Evolutionary conservation across 2,797 vertebrate genomes (phyloP).

Genomic region (Chloroceryle inda): DNA sequence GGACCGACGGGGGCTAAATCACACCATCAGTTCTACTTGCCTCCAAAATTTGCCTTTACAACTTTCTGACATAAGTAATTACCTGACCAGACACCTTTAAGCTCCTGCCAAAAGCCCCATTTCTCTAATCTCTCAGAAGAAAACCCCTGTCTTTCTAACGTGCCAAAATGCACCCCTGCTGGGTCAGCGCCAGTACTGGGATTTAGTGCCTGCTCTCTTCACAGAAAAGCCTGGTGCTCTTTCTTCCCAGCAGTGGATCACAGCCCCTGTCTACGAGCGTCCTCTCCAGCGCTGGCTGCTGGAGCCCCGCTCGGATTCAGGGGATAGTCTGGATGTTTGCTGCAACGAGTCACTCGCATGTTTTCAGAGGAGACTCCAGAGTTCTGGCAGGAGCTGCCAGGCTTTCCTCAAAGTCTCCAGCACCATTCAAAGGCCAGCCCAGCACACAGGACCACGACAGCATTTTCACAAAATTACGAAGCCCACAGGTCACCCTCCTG

Average conservation of each 20-base stretch:
- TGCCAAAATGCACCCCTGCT: neutral
- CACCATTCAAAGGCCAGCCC: neutral
- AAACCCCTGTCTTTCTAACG: neutral
- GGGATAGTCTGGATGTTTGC: conserved; percentile 14
- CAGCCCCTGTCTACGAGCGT: neutral
- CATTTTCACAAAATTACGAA: neutral
- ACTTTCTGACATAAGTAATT: conserved; percentile 32
- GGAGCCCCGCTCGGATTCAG: conserved; percentile 8
- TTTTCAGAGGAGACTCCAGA: conserved; percentile 1
- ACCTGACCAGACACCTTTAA: conserved; percentile 14
- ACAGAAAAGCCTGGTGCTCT: neutral
- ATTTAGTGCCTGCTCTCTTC: neutral
- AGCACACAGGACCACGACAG: neutral
- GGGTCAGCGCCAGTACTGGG: neutral
- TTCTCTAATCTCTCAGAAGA: conserved; percentile 41
- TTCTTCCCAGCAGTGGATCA: neutral
- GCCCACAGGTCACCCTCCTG: neutral
- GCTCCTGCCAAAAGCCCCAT: neutral
- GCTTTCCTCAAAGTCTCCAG: neutral
- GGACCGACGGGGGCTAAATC: neutral
- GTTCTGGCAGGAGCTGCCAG: neutral
- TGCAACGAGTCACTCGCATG: neutral
- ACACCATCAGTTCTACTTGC: neutral
- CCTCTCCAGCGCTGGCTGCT: neutral
- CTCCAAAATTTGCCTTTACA: conserved; percentile 5